Base-by-base conservation (phyloP, 2,888 invertebrate species). In the Ypsolopha scabrella region DNA sequence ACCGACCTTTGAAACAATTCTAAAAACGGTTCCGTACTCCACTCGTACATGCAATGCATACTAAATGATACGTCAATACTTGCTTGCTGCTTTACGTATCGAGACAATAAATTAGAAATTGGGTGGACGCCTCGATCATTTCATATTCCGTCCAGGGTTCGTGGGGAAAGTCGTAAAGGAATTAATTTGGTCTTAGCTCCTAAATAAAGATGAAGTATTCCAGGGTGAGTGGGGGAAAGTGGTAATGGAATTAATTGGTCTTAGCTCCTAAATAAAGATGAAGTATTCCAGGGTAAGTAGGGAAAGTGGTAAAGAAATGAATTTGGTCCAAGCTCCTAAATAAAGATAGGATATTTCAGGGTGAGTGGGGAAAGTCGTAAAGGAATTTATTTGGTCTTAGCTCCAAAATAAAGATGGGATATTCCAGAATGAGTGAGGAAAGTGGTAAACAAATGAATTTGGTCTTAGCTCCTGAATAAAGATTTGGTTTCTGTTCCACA, bases 1-100 rank as follows among this genome's bases (percentile, higher is more conserved):
- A 68, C 64, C 67, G 61, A 64, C 61, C 62, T 60, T 63, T 61
- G 61, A 56, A 63, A 67, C 64, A 65, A 78, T 76, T 70, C 73
- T 60, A 71, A 70, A 64, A 74, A 70, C 67, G 64, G 63, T 70
- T 60, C 72, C 65, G 69, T 66, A 65, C 54, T 54, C 55, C 49
- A 64, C 37, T 49, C 57, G 51, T 56, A 38, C 38, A 8, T 6
- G 38, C 3, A 38, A 8, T n/a, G 38, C 38, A 38, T 38, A 38
- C 8, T n/a, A 8, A 38, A 38, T 38, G 38, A 6, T 8, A 38
- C 38, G n/a, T 24, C 38, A 38, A 38, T 38, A n/a, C n/a, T 37
- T 38, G 24, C 24, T 24, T 24, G 24, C 4, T 24, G 24, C 24
- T 24, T 24, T 24, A 24, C 24, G 24, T 38, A 37, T 60, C 51